These are phyloP conservation scores for Ammodytes dubius DNA, from an alignment of 2,113 vertebrate species.

Conservation along the genomic window DNA sequence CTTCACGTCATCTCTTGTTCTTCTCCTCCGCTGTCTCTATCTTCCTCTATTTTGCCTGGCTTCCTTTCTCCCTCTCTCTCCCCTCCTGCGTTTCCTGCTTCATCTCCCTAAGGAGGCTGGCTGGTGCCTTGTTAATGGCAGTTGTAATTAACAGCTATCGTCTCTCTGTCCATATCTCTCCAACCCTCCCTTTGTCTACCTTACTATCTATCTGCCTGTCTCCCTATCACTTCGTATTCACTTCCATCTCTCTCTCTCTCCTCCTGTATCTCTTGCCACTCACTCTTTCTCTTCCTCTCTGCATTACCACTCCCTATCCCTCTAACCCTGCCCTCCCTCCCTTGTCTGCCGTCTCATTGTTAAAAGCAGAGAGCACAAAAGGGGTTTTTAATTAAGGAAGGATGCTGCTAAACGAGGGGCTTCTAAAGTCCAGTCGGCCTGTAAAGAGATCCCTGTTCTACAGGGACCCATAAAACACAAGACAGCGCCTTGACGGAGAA, in stretches of 20 bases:
- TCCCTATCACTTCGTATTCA: slow-evolving; percentile 78
- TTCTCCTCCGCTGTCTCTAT: slow-evolving; percentile 25
- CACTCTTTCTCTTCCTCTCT: slow-evolving; percentile 61
- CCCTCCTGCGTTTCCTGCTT: slow-evolving; percentile 38
- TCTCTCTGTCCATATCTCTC: slow-evolving; percentile 86
- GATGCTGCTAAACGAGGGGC: slow-evolving; percentile 82
- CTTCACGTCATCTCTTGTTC: slow-evolving; percentile 23
- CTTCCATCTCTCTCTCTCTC: slow-evolving; percentile 80
- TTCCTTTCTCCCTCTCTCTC: slow-evolving; percentile 31
- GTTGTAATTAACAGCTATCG: slow-evolving; percentile 95
- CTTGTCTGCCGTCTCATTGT: slow-evolving; percentile 73
- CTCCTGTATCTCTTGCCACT: slow-evolving; percentile 53
- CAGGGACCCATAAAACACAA: slow-evolving; percentile 80
- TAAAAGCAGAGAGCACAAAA: slow-evolving; percentile 83
- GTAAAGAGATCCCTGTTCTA: slow-evolving; percentile 82
- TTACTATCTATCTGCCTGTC: slow-evolving; percentile 87
- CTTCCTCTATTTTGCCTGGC: not conserved
- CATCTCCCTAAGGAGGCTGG: slow-evolving; percentile 80
- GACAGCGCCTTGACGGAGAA: slow-evolving; percentile 70
- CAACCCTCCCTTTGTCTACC: slow-evolving; percentile 80
- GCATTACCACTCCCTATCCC: slow-evolving; percentile 67
- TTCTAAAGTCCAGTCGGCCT: slow-evolving; percentile 83
- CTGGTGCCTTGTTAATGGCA: slow-evolving; percentile 90
- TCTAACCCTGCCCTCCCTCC: slow-evolving; percentile 67
- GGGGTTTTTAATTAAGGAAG: slow-evolving; percentile 84